These are phyloP conservation scores for Crocuta crocuta DNA, from an alignment of 2,113 vertebrate genomes.

Conservation along the genomic window DNA sequence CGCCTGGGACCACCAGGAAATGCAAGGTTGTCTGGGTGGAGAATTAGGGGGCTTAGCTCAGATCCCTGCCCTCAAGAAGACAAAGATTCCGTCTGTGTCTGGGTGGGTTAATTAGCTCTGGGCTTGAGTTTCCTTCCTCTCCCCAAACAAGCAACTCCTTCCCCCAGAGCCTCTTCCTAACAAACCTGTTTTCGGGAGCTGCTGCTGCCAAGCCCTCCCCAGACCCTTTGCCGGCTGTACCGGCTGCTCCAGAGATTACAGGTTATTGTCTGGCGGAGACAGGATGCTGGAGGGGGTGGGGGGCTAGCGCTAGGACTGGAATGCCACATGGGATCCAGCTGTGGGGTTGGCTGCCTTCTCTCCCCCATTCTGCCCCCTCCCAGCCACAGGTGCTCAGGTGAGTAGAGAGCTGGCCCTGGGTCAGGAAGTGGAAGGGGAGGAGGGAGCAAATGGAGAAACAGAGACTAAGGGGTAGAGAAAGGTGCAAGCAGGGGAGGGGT, in stretches of 20 bases:
- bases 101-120: conserved; percentile 62
- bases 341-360: neutral
- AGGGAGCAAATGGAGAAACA: neutral
- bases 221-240: neutral
- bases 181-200: conserved; percentile 72
- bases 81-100: conserved; percentile 66
- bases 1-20: conserved; percentile 54
- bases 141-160: neutral
- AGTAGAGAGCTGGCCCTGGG: neutral
- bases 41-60: conserved; percentile 72
- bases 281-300: conserved; percentile 59
- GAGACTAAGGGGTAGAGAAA: neutral
- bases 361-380: neutral
- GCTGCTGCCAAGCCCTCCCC: conserved; percentile 36
- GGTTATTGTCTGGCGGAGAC: conserved; percentile 78
- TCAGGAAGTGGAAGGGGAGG: neutral
- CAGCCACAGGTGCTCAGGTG: conserved; percentile 62
- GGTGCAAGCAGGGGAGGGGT: neutral
- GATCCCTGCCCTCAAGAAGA: conserved; percentile 54
- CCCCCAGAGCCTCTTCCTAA: conserved; percentile 60
- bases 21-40: conserved; percentile 54
- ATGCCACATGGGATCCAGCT: conserved; percentile 53
- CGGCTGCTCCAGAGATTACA: conserved; percentile 69
- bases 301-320: neutral
- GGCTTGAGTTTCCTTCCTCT: conserved; percentile 74